Evolutionary conservation across 2,888 invertebrate genomes (phyloP), one percentile per base, ranked within the genome.

Genomic region (Pimpla rufipes): DNA sequence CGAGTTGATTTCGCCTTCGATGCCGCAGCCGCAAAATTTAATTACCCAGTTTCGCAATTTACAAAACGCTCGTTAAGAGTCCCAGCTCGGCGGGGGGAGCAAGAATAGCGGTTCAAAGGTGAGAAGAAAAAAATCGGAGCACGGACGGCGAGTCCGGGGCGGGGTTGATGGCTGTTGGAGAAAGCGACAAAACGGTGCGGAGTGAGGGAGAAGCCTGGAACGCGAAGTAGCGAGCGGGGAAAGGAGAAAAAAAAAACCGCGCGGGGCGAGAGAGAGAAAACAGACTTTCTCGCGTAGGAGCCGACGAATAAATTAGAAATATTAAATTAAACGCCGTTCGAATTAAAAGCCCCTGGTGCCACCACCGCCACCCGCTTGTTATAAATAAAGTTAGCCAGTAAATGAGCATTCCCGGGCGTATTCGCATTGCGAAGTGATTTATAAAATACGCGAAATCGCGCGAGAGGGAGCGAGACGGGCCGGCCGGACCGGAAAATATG

Each of bases 281-380:
- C 13, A 50, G 64, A 29, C 37, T 75, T 67, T 70, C 76, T 57
- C 35, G 47, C 66, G 50, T 21, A 45, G 35, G 66, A 79, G 23
- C 66, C 71, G 45, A 50, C 45, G 80, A 83, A 86, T 84, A 85
- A 86, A 85, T 82, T 83, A 80, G 70, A 86, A 85, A 85, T 83
- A 87, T 86, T 87, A 88, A 89, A 89, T 89, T 86, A 88, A 88
- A 86, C 80, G 84, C 75, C 55, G 76, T 86, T 88, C 85, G 85
- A 86, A 89, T 90, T 89, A 89, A 90, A 89, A 88, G 66, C 77
- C 71, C 83, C 52, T 57, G 37, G 59, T 29, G 37, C 64, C 47
- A 10, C 66, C 70, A 47, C 74, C 64, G 73, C 79, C 75, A 81
- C 79, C 81, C 57, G 21, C 78, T 67, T 18, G 70, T 68, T 85